Base-by-base conservation (phyloP, 2,888 invertebrate species). In the Anagyrus pseudococci region DNA sequence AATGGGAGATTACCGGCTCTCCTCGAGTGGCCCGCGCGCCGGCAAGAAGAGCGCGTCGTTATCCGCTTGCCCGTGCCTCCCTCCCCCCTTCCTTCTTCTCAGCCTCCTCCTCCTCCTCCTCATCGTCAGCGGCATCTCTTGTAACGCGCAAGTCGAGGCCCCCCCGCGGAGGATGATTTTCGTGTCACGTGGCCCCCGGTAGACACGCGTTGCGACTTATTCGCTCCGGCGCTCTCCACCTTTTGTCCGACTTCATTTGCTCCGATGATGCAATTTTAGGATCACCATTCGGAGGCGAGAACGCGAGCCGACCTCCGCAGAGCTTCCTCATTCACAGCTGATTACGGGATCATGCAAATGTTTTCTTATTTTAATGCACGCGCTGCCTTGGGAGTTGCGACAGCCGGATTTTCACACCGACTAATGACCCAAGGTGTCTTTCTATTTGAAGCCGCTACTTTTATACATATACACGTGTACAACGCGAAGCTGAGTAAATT, bases 1-100 rank as follows among this genome's bases (percentile, higher is more conserved):
- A 76, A 75, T 74, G 68, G 71, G 64, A 69, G 70, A 73, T 72
- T 71, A 71, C 62, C 49, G 54, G 50, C 58, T 56, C 65, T 46
- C 52, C 55, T 56, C 50, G 62, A 47, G 52, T 22, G 47, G 4
- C n/a, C 29, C 4, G 10, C 23, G 25, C 7, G 22, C 19, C 48
- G 33, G 33, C 54, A 50, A 61, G 64, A 62, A 67, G 67, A 49
- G 68, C 53, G 23, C 61, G 55, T 55, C 47, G 66, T 65, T 61
- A 62, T 64, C 63, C 58, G 40, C 53, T 40, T 46, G 43, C 62
- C 65, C 57, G 62, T 60, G 64, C 50, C 43, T 33, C 46, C 56
- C 20, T 63, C 67, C 59, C 57, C 50, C 19, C n/a, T 25, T 26
- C n/a, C 23, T 62, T 50, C 29, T 4, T 29, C 29, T 29, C 29